Evolutionary conservation across 2,888 invertebrate genomes (phyloP).

Genomic region (Drosophila hamatofila): DNA sequence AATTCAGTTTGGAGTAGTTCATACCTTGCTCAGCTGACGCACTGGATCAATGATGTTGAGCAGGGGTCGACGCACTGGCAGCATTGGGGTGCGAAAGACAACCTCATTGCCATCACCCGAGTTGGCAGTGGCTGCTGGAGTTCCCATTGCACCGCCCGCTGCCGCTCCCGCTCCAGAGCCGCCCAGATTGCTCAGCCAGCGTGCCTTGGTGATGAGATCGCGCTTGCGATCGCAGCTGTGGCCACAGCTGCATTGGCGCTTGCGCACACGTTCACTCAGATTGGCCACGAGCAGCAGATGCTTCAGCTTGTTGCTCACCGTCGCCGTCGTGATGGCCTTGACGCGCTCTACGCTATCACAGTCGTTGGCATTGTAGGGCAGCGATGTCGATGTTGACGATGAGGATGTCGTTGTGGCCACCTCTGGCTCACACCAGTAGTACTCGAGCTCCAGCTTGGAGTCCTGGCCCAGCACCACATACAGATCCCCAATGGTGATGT

Average conservation of each 20-base stretch:
- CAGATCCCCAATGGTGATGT: slow-evolving; percentile 94
- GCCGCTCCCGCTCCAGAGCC: not conserved
- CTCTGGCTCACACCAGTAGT: slow-evolving; percentile 90
- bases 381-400: slow-evolving; percentile 36
- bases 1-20: not conserved
- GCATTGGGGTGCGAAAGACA: slow-evolving; percentile 67
- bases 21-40: slow-evolving; percentile 79
- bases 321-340: slow-evolving; percentile 69
- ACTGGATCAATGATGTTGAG: slow-evolving; percentile 80
- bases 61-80: slow-evolving; percentile 79
- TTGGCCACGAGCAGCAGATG: slow-evolving; percentile 84
- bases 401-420: slow-evolving; percentile 7
- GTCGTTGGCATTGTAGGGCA: slow-evolving; percentile 79
- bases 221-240: slow-evolving; percentile 83
- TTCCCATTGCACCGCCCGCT: not conserved
- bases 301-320: slow-evolving; percentile 83
- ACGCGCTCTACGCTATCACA: slow-evolving; percentile 78
- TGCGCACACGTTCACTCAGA: slow-evolving; percentile 84
- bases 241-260: slow-evolving; percentile 83
- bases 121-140: not conserved
- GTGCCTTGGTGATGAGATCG: slow-evolving; percentile 61
- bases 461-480: slow-evolving; percentile 93
- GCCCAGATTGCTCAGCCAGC: slow-evolving; percentile 41
- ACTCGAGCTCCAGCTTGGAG: slow-evolving; percentile 91
- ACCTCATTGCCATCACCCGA: slow-evolving; percentile 40